Evolutionary conservation across 2,797 vertebrate species (phyloP).

Genomic region (Gambusia yucatana): DNA sequence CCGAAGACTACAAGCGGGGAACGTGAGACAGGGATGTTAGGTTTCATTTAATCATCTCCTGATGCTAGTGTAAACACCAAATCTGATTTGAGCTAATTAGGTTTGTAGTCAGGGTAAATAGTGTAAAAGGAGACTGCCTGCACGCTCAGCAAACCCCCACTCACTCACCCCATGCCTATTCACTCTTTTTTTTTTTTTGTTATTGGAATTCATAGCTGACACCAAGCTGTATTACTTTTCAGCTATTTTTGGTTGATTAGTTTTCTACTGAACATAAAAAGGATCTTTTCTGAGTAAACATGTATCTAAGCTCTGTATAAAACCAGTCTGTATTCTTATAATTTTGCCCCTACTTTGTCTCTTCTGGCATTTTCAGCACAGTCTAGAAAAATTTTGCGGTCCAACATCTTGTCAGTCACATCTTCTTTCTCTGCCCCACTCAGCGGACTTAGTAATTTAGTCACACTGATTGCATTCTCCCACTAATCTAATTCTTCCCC

Average conservation of each 20-base stretch:
- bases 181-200: slow-evolving; percentile 33
- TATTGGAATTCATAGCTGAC: slow-evolving; percentile 33
- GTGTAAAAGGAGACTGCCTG: slow-evolving; percentile 68
- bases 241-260: background rate
- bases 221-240: background rate
- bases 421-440: slow-evolving; percentile 51
- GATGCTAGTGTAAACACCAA: slow-evolving; percentile 76
- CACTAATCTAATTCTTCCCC: slow-evolving; percentile 76
- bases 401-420: slow-evolving; percentile 67
- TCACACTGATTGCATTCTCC: slow-evolving; percentile 75
- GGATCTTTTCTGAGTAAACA: background rate
- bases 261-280: background rate
- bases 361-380: slow-evolving; percentile 30
- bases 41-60: slow-evolving; percentile 74
- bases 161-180: slow-evolving; percentile 9
- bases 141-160: slow-evolving; percentile 56
- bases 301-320: slow-evolving; percentile 38
- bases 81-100: slow-evolving; percentile 78
- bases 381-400: slow-evolving; percentile 58
- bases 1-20: slow-evolving; percentile 41
- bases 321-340: slow-evolving; percentile 62
- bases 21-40: slow-evolving; percentile 61
- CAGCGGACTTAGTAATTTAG: slow-evolving; percentile 70
- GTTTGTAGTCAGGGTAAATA: slow-evolving; percentile 79
- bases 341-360: no score